Evolutionary conservation across 2,888 invertebrate species (phyloP), one percentile per base, ranked within the genome.

Genomic region (Escarpia spicata): DNA sequence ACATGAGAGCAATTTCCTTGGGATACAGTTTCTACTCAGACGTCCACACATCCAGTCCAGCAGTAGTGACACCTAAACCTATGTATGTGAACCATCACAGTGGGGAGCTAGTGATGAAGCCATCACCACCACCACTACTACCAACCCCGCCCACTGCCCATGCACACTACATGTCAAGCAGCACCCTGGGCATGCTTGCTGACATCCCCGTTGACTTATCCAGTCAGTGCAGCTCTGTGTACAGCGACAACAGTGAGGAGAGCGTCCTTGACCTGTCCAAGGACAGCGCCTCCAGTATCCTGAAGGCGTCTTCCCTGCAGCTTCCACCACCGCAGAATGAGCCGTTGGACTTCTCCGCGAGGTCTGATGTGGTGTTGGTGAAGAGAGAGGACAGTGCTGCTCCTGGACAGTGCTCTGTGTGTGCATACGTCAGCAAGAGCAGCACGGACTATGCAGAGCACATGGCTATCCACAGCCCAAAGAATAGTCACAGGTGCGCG

Each of bases 371-470:
- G 19, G 43, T 92, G 26, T 43, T 26, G 19, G 90, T 90, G 10
- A 89, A 92, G 92, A 31, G 44, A 44, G 92, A 92, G 37, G 91
- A 91, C 12, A 37, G 15, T 12, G 37, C 91, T 10, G 91, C 92
- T 15, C 37, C 60, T 2, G 60, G 95, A 31, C 95, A 95, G 92
- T 96, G 96, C 93, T 93, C 94, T 89, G 95, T 95, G 91, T 95
- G 96, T 94, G 94, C 95, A 15, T 96, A 95, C 93, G 94, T 95
- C 37, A 95, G 95, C 37, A 95, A 94, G 91, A 95, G 95, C n/a
- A 92, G 95, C 45, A 94, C 95, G 26, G 95, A 95, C 92, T 95
- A 95, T 92, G 95, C 95, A 58, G 94, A 95, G 0, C 96, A 96
- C 93, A 95, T 95, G 95, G 95, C 26, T 37, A 91, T 44, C 43